These are phyloP conservation scores for Drosophila seguyi DNA, from an alignment of 1,140 invertebrate genomes.

Conservation along the genomic window DNA sequence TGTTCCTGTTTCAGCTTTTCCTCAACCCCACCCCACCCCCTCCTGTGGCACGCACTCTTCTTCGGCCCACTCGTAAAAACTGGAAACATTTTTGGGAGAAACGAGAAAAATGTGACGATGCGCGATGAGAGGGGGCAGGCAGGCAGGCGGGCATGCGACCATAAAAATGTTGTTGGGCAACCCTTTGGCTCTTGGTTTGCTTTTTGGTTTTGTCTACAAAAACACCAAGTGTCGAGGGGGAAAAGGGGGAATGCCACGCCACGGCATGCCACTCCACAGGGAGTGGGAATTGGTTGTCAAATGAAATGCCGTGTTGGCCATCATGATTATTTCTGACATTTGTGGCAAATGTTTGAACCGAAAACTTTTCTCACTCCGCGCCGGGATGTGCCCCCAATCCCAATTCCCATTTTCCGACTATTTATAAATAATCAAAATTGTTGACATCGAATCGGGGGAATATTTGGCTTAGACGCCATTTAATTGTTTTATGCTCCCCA, in stretches of 20 bases:
- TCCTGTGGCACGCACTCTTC: conserved; percentile 59
- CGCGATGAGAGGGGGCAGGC: not conserved
- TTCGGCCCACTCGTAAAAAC: conserved; percentile 77
- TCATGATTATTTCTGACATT: conserved; percentile 83
- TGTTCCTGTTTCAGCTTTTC: conserved; percentile 3
- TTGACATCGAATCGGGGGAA: conserved; percentile 13
- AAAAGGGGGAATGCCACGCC: not conserved
- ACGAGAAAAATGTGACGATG: conserved; percentile 46
- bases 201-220: conserved; percentile 33
- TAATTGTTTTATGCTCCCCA: conserved; percentile 72
- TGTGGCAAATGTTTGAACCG: conserved; percentile 73
- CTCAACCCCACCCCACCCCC: not conserved
- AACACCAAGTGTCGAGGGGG: conserved; percentile 11
- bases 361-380: conserved; percentile 3
- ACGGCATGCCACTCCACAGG: conserved; percentile 4
- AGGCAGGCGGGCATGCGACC: conserved; percentile 8
- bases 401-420: conserved; percentile 20
- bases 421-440: conserved; percentile 76
- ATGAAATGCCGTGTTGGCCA: conserved; percentile 77
- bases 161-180: conserved; percentile 76
- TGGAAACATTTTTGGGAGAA: conserved; percentile 69
- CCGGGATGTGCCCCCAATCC: not conserved
- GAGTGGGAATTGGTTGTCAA: conserved; percentile 53
- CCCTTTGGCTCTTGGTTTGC: conserved; percentile 49
- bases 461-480: conserved; percentile 48